phyloP scores from a whole-genome alignment of 2,888 invertebrate species.

The Acrobasis repandana region DNA sequence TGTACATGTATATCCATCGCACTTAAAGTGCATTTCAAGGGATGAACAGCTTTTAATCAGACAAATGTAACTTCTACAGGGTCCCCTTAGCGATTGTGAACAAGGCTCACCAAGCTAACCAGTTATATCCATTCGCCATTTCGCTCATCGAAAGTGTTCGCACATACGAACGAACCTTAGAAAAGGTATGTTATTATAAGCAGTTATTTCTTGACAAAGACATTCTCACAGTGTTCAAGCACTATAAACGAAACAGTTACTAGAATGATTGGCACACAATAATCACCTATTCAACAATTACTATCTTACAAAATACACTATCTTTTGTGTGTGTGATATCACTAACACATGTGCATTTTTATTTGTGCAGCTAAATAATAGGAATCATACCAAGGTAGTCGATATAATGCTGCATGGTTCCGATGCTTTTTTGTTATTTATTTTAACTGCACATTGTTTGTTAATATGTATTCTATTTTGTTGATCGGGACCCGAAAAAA shows the following conservation, averaged over 20 bases:
- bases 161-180: slow-evolving; percentile 97
- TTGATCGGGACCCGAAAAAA: slow-evolving; percentile 11
- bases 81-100: slow-evolving; percentile 99
- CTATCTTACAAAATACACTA: slow-evolving; percentile 46
- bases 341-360: slow-evolving; percentile 76
- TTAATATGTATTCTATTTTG: slow-evolving; percentile 14
- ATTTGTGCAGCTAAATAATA: slow-evolving; percentile 84
- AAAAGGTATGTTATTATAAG: slow-evolving; percentile 88
- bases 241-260: slow-evolving; percentile 42
- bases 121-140: slow-evolving; percentile 99
- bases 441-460: slow-evolving; percentile 28
- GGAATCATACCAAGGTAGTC: slow-evolving; percentile 83
- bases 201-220: slow-evolving; percentile 23
- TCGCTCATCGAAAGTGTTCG: slow-evolving; percentile 98
- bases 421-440: slow-evolving; percentile 28
- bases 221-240: slow-evolving; percentile 49
- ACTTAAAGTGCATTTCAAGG: too few relatives aligned
- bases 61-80: slow-evolving; percentile 64
- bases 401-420: slow-evolving; percentile 55
- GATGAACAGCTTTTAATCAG: too few relatives aligned
- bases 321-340: slow-evolving; percentile 48
- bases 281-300: slow-evolving; percentile 22
- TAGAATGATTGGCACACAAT: slow-evolving; percentile 34
- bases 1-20: too few relatives aligned
- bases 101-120: slow-evolving; percentile 99